A percentile compares a stretch with the other conserved stretches of the same genome.
Conservation (phyloP, 2,797 vertebrate species). For the Liasis olivaceus region DNA sequence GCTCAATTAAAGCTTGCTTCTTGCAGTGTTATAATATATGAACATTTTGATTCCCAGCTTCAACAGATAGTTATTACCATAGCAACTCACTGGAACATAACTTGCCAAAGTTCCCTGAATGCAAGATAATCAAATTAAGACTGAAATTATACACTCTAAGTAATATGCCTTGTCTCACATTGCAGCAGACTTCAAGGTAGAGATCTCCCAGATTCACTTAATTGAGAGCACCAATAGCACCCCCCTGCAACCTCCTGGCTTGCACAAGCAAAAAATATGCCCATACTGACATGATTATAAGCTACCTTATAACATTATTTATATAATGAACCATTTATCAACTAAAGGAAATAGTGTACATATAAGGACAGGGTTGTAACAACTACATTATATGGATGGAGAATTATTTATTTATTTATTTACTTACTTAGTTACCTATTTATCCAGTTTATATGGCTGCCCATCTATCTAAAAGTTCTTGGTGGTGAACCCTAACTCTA, state of each 20-base stretch:
- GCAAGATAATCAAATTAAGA: conserved; percentile 55
- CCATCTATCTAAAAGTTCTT: neutral
- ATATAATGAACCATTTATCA: conserved; percentile 14
- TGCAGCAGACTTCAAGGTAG: conserved; percentile 40
- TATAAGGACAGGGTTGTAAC: neutral
- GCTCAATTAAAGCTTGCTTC: conserved; percentile 40
- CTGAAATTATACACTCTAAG: conserved; percentile 31
- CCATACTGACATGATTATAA: neutral
- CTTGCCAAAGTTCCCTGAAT: conserved; percentile 45
- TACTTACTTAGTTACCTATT: neutral
- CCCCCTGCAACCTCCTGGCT: neutral
- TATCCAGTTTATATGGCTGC: neutral
- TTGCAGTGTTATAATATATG: conserved; percentile 49
- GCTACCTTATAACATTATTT: conserved; percentile 3
- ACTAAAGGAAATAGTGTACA: neutral
- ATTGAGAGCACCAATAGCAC: conserved; percentile 28
- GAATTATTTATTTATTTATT: neutral
- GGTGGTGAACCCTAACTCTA: neutral
- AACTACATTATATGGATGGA: neutral
- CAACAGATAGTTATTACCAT: conserved; percentile 53
- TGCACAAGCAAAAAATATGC: conserved; percentile 1
- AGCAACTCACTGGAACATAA: conserved; percentile 60
- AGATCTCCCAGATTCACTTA: conserved; percentile 24
- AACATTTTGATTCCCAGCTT: conserved; percentile 44
- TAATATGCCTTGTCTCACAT: conserved; percentile 33